These are phyloP conservation scores for Salvator merianae DNA, from an alignment of 2,113 vertebrate genomes.

Conservation along the genomic window DNA sequence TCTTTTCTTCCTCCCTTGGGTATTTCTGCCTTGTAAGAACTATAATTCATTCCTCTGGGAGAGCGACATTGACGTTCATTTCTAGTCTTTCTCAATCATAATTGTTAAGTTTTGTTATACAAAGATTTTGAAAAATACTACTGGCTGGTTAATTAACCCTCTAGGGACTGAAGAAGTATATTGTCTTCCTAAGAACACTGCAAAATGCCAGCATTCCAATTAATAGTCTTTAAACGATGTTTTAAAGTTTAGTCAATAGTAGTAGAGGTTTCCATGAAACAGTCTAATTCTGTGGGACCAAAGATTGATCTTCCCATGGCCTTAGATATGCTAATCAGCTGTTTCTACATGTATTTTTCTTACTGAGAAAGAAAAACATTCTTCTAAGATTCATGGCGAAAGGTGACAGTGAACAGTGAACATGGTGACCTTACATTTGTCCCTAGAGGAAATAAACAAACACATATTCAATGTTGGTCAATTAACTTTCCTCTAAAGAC, in stretches of 20 bases:
- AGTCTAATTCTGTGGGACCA: neutral
- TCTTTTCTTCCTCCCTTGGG: neutral
- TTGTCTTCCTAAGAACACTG: conserved; percentile 40
- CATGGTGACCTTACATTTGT: neutral
- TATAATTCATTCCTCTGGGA: neutral
- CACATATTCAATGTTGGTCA: conserved; percentile 8
- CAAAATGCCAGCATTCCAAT: conserved; percentile 54
- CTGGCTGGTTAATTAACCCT: conserved; percentile 50
- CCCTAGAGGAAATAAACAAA: conserved; percentile 18
- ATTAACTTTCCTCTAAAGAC: neutral
- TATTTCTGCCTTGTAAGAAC: neutral
- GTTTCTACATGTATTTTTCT: neutral
- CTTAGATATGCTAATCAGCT: conserved; percentile 19
- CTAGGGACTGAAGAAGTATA: neutral
- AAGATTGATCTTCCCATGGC: neutral
- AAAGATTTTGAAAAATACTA: conserved; percentile 37
- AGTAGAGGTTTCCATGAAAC: neutral
- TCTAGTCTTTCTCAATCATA: conserved; percentile 14
- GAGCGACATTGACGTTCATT: conserved; percentile 16
- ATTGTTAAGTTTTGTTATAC: conserved; percentile 36
- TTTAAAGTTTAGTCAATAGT: conserved; percentile 27
- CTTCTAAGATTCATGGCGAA: neutral
- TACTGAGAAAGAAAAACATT: neutral
- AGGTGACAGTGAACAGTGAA: neutral
- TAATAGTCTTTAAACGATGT: conserved; percentile 40